Evolutionary conservation across 30 jellyfish, hydroid and myxozoan genomes (phyloP).

Genomic region (Phacellophora camtschatica): DNA sequence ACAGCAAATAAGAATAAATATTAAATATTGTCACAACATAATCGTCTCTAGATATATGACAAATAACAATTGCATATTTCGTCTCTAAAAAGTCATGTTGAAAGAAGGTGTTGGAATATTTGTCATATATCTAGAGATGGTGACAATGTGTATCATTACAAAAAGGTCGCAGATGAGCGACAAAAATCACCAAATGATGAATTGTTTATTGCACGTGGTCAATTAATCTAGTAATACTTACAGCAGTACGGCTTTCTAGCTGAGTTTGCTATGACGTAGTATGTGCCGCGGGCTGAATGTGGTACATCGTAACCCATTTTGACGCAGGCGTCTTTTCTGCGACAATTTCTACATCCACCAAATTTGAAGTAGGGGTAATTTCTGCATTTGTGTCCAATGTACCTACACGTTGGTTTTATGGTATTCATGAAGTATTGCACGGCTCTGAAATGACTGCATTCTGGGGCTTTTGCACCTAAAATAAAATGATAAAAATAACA

Average conservation of each 20-base stretch:
- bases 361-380: neutral
- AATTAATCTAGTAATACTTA: neutral
- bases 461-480: neutral
- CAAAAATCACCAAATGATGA: too few species aligned
- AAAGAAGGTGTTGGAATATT: too few species aligned
- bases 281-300: constrained; percentile 7
- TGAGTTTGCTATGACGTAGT: neutral
- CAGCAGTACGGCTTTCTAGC: constrained; percentile 7
- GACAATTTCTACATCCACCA: neutral
- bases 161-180: too few species aligned
- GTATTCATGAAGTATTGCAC: neutral
- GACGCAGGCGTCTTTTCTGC: neutral
- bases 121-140: too few species aligned
- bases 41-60: too few species aligned
- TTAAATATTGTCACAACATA: too few species aligned
- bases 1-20: too few species aligned
- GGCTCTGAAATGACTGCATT: constrained; percentile 18
- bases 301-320: neutral
- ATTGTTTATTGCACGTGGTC: too few species aligned
- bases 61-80: too few species aligned
- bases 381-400: neutral
- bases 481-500: too few species aligned
- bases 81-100: too few species aligned
- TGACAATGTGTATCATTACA: too few species aligned
- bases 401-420: neutral